Evolutionary conservation across 2,888 invertebrate genomes (phyloP), one percentile per base, ranked within the genome.

Genomic region (Hirtodrosophila histrioides): DNA sequence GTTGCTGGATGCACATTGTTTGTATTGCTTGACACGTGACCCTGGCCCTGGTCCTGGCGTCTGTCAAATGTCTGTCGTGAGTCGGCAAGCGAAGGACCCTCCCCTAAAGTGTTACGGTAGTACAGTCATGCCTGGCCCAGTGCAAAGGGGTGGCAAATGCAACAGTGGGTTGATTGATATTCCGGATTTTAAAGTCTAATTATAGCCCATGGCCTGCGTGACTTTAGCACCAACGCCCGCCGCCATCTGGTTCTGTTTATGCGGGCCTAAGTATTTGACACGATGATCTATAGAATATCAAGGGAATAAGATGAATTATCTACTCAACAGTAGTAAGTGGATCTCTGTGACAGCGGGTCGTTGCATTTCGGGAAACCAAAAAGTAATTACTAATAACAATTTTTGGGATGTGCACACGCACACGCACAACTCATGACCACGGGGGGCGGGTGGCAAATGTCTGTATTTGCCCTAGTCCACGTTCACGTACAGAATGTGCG

Each of bases 391-490:
- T 46, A 69, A 45, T 33, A 37, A 36, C 12, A 36, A 24, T 57
- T 56, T 36, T 37, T 24, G 37, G 40, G 60, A 58, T 58, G 58
- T 45, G 58, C 43, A 37, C 61, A 62, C 48, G 39, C 50, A 41
- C 41, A 27, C 48, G 39, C 50, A 41, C 41, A 27, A 41, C 27
- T 55, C 31, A 33, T 29, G 17, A 17, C 2, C 9, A 8, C 3
- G 27, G 35, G 10, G 27, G 24, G 39, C 33, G 45, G 37, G 49
- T 50, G 58, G 24, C 37, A 51, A 41, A 67, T 56, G 69, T 62
- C 49, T 50, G 45, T 27, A 51, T 69, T 75, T 69, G 75, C n/a
- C 63, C 70, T 69, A 75, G 69, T 63, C 71, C 57, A 50, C 49
- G 24, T 63, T 69, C 57, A 50, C 40, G 24, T 31, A 27, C 33